phyloP scores from a whole-genome alignment of 1,140 invertebrate species.

The Drosophila subpulchrella region DNA sequence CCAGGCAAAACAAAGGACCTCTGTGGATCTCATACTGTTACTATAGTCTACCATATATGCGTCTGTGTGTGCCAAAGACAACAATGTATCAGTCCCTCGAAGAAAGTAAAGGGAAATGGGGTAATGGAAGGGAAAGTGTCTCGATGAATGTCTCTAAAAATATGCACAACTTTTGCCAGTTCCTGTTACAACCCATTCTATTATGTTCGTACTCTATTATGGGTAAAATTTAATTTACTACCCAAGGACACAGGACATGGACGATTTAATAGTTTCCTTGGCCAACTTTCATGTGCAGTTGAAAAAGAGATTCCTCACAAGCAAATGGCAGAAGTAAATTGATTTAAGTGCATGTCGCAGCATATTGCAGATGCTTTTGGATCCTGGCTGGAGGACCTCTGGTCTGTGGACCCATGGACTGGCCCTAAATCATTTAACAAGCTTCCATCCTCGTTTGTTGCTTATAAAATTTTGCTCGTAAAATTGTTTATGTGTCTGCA shows the following conservation, averaged over 20 bases:
- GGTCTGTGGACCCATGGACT: constrained; percentile 6
- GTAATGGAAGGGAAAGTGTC: neutral
- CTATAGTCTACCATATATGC: constrained; percentile 14
- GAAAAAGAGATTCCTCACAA: constrained; percentile 48
- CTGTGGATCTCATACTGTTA: neutral
- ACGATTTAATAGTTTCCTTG: constrained; percentile 65
- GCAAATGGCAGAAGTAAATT: constrained; percentile 64
- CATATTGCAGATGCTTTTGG: constrained; percentile 53
- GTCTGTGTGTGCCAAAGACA: constrained; percentile 18
- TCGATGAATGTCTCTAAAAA: constrained; percentile 44
- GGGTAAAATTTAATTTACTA: constrained; percentile 78
- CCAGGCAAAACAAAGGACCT: constrained; percentile 20
- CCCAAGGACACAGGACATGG: constrained; percentile 44
- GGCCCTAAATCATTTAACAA: constrained; percentile 75
- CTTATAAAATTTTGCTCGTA: constrained; percentile 62
- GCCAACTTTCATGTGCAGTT: constrained; percentile 47
- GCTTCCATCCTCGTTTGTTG: constrained; percentile 54
- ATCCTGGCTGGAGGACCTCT: neutral
- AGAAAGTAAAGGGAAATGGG: constrained; percentile 21
- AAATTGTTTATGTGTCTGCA: constrained; percentile 68
- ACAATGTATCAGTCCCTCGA: constrained; percentile 10
- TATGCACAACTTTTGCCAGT: constrained; percentile 69
- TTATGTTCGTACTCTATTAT: constrained; percentile 70
- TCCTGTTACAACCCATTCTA: neutral
- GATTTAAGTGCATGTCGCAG: constrained; percentile 80